These are phyloP conservation scores for Tylochromis polylepis DNA, from an alignment of 2,113 vertebrate species.

Conservation along the genomic window DNA sequence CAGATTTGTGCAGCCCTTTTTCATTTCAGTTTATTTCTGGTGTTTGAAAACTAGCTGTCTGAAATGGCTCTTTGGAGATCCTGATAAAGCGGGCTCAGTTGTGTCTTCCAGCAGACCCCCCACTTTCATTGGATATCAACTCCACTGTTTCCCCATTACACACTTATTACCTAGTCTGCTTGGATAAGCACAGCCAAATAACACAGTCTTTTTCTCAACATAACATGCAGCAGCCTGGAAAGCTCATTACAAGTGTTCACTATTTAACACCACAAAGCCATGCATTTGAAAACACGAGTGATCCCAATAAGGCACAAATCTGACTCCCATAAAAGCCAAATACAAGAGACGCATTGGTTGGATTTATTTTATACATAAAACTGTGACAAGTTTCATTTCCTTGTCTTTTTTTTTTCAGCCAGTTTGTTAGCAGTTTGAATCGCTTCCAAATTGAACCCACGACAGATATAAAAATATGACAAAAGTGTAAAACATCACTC, in stretches of 20 bases:
- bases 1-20: neutral
- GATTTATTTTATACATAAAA: neutral
- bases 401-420: neutral
- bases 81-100: constrained; percentile 28
- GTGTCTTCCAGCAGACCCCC: constrained; percentile 35
- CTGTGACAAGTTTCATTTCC: neutral
- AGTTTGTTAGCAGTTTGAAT: neutral
- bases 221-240: constrained; percentile 51
- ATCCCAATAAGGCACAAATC: neutral
- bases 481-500: neutral
- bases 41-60: neutral
- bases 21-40: neutral
- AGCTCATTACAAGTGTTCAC: constrained; percentile 58
- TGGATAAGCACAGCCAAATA: constrained; percentile 57
- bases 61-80: constrained; percentile 12
- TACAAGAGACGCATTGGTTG: neutral
- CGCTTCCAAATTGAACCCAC: neutral
- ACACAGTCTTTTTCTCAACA: constrained; percentile 47
- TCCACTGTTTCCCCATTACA: constrained; percentile 55
- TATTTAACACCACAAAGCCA: constrained; percentile 42
- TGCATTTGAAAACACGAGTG: constrained; percentile 11
- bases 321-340: neutral
- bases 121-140: constrained; percentile 39
- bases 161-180: constrained; percentile 54
- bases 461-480: neutral